Conservation (phyloP, 2,113 vertebrate species). For the Tragelaphus imberbis region DNA sequence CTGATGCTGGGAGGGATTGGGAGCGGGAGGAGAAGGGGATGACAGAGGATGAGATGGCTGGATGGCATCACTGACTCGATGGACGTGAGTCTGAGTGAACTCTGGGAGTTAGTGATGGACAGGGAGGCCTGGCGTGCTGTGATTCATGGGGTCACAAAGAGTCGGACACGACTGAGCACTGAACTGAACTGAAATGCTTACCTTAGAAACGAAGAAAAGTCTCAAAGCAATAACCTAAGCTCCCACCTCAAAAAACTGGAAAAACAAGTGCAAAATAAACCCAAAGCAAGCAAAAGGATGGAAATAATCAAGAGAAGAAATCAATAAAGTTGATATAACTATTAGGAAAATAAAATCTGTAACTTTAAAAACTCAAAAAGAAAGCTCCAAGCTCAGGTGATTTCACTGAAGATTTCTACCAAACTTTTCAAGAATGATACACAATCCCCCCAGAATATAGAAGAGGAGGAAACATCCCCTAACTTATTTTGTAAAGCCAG, state of each 20-base stretch:
- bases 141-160: too few species aligned
- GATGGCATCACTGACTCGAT: too few species aligned
- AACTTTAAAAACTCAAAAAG: slow-evolving; percentile 8
- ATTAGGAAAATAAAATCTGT: background rate
- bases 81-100: too few species aligned
- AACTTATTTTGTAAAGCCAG: background rate
- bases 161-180: too few species aligned
- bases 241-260: background rate
- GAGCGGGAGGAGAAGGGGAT: too few species aligned
- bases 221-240: background rate
- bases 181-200: background rate
- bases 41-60: too few species aligned
- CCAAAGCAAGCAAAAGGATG: background rate
- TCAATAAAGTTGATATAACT: background rate
- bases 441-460: background rate
- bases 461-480: background rate
- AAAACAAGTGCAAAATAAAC: background rate
- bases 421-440: background rate
- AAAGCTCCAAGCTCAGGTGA: background rate
- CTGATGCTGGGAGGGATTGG: too few species aligned
- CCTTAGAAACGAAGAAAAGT: background rate
- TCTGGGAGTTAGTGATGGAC: too few species aligned
- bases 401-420: background rate
- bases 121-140: too few species aligned
- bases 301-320: background rate